phyloP scores from a whole-genome alignment of 2,797 vertebrate species.

The Aselliscus stoliczkanus region DNA sequence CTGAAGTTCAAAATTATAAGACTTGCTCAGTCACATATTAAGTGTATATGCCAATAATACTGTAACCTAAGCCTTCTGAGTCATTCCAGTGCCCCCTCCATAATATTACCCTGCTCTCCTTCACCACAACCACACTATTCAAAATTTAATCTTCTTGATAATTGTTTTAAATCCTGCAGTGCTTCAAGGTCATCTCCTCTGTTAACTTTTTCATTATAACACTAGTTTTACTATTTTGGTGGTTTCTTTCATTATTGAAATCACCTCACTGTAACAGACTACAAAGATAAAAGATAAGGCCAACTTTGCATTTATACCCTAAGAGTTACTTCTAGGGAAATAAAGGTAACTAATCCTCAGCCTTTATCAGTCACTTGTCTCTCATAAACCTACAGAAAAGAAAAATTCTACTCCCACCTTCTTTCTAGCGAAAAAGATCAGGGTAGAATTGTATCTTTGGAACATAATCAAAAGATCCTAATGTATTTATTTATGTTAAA shows the following conservation, averaged over 20 bases:
- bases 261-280: constrained; percentile 23
- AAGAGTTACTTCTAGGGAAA: constrained; percentile 29
- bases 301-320: neutral
- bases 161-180: constrained; percentile 16
- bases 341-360: neutral
- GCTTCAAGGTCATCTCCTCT: constrained; percentile 5
- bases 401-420: constrained; percentile 4
- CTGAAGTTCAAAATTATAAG: constrained; percentile 5
- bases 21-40: neutral
- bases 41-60: neutral
- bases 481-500: constrained; percentile 10
- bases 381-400: constrained; percentile 30
- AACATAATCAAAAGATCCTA: neutral
- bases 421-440: neutral
- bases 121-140: constrained; percentile 12
- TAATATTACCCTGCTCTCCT: neutral
- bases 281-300: constrained; percentile 20
- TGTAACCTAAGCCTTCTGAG: neutral
- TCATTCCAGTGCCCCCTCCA: neutral
- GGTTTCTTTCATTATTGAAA: constrained; percentile 43
- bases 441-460: neutral
- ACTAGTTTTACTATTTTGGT: constrained; percentile 4
- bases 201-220: neutral
- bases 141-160: constrained; percentile 31
- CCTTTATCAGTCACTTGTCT: neutral